These are phyloP conservation scores for Ciconia maguari DNA, from an alignment of 2,113 vertebrate species.

Conservation along the genomic window DNA sequence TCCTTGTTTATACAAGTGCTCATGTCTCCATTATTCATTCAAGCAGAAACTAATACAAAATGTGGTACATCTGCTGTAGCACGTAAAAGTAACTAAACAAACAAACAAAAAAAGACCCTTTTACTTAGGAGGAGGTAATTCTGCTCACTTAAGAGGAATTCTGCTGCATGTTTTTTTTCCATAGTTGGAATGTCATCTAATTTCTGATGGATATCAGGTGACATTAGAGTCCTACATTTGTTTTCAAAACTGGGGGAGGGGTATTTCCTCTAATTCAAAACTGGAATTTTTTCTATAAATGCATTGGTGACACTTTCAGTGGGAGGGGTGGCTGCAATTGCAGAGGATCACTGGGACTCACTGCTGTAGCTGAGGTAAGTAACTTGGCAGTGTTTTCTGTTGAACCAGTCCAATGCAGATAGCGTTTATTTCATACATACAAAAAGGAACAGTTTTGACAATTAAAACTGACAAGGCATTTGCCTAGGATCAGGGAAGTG, in stretches of 20 bases:
- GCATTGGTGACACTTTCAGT: neutral
- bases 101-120: neutral
- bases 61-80: conserved; percentile 24
- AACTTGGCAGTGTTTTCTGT: neutral
- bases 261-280: neutral
- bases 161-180: neutral
- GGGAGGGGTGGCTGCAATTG: neutral
- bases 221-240: neutral
- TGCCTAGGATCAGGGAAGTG: neutral
- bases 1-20: conserved; percentile 61
- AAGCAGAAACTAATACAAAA: conserved; percentile 47
- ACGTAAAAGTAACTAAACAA: neutral
- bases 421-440: neutral
- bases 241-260: neutral
- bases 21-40: conserved; percentile 51
- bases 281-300: neutral
- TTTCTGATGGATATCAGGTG: conserved; percentile 14
- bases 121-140: neutral
- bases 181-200: conserved; percentile 2
- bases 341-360: neutral
- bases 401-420: neutral
- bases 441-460: neutral
- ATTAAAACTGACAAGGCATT: neutral
- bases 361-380: neutral
- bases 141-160: neutral